These are phyloP conservation scores for Salvelinus sp. DNA, from an alignment of 2,113 vertebrate species.

Conservation along the genomic window DNA sequence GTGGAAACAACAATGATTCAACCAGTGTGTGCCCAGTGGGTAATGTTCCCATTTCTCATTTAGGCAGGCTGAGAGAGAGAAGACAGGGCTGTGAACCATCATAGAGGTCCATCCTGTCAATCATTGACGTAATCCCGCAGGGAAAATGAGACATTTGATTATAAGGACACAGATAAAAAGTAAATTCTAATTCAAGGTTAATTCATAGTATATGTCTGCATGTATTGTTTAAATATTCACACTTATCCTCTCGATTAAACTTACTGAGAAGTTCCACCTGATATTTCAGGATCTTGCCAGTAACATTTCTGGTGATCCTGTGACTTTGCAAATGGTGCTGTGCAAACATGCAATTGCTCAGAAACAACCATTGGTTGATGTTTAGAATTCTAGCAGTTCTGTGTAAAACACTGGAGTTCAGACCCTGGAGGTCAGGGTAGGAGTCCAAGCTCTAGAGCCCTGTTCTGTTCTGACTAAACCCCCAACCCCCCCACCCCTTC, in stretches of 20 bases:
- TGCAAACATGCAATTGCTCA: conserved; percentile 58
- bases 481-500: too few species aligned
- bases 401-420: conserved; percentile 34
- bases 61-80: conserved; percentile 43
- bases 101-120: conserved; percentile 51
- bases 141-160: background rate
- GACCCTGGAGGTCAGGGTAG: background rate
- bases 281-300: background rate
- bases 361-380: conserved; percentile 34
- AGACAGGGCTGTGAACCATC: conserved; percentile 56
- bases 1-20: too few species aligned
- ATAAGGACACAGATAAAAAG: background rate
- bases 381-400: conserved; percentile 25
- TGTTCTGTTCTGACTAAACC: too few species aligned
- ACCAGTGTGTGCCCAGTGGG: too few species aligned
- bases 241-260: too few species aligned
- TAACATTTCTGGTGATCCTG: background rate
- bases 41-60: conserved; percentile 31
- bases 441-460: background rate
- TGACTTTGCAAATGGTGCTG: conserved; percentile 26
- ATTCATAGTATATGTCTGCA: background rate
- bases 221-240: too few species aligned
- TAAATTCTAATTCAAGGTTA: background rate
- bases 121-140: background rate
- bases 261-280: too few species aligned